Evolutionary conservation across 1,140 invertebrate species (phyloP).

Genomic region (Drosophila mayri): DNA sequence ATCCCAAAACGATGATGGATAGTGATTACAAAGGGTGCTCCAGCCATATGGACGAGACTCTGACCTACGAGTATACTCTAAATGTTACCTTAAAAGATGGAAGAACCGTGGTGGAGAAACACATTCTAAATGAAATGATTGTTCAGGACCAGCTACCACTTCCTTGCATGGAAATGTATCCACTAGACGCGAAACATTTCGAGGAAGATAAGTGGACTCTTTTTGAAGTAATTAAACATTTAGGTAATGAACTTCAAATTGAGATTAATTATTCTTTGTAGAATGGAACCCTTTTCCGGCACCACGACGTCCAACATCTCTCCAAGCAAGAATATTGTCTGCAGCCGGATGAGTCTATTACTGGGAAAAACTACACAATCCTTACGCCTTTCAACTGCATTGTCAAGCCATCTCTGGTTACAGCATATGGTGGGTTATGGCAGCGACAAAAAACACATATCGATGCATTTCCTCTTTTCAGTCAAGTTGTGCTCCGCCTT

Average conservation of each 20-base stretch:
- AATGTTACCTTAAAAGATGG: constrained; percentile 42
- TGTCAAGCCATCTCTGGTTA: neutral
- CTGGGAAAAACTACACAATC: neutral
- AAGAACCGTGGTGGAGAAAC: neutral
- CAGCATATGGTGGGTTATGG: constrained; percentile 26
- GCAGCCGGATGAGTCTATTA: constrained; percentile 13
- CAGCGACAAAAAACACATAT: neutral
- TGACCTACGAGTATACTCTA: constrained; percentile 29
- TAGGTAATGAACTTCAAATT: neutral
- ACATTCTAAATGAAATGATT: constrained; percentile 35
- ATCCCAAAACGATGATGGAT: neutral
- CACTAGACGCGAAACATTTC: neutral
- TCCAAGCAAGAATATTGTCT: constrained; percentile 54
- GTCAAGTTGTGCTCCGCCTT: constrained; percentile 89
- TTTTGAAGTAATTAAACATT: constrained; percentile 41
- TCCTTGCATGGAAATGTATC: constrained; percentile 30
- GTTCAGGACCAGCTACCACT: constrained; percentile 44
- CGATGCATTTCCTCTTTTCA: constrained; percentile 45
- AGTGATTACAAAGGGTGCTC: constrained; percentile 6
- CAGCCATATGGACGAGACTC: neutral
- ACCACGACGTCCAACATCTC: constrained; percentile 1
- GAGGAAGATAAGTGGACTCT: constrained; percentile 36
- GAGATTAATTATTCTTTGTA: constrained; percentile 9
- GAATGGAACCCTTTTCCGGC: constrained; percentile 45
- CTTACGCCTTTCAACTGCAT: constrained; percentile 12